Base-by-base conservation (phyloP, 2,888 invertebrate genomes). In the Stenchaetothrips biformis region DNA sequence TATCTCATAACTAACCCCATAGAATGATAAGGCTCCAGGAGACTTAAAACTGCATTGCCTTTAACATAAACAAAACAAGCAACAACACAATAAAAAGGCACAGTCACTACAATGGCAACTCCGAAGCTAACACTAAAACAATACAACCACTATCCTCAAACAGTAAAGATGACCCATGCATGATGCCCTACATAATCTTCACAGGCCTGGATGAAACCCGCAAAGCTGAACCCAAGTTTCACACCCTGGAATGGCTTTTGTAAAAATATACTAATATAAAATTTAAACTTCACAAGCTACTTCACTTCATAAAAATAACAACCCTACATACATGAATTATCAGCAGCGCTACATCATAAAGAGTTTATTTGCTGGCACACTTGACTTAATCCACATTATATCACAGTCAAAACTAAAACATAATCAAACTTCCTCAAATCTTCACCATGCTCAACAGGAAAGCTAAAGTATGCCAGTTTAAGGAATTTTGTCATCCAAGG, bases 31-130 rank as follows among this genome's bases (percentile, higher is more conserved):
- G 67, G 25, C 67, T 74, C 16, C 25, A 11, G 25, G 8, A 74
- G 11, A 25, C 67, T 25, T 8, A 21, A 25, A 74, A 67, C 9
- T 25, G 9, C 25, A 74, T 74, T 74, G 67, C 67, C 67, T 74
- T 74, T 25, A 74, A 74, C 67, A 74, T 74, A 7, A 74, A 74
- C 67, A 74, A 21, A 74, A 74, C 67, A 74, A 74, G 67, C 67
- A 74, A 74, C 25, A 74, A 25, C 67, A 25, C 67, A 74, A 25
- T 25, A 74, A 21, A 74, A 21, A 74, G 67, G 67, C 67, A 74
- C 67, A 74, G 25, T 74, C 25, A 21, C 67, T 74, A 25, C 25
- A 21, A 74, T 74, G 67, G 67, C 67, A 74, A 21, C 25, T 74
- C 67, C 25, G 25, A 74, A 74, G 67, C 67, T 18, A 59, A 59